A percentile compares a stretch with the other conserved stretches of the same genome.
These are phyloP conservation scores for Ephydatia muelleri DNA, from an alignment of 37 sponge, comb jelly and placozoan genomes.

Conservation along the genomic window DNA sequence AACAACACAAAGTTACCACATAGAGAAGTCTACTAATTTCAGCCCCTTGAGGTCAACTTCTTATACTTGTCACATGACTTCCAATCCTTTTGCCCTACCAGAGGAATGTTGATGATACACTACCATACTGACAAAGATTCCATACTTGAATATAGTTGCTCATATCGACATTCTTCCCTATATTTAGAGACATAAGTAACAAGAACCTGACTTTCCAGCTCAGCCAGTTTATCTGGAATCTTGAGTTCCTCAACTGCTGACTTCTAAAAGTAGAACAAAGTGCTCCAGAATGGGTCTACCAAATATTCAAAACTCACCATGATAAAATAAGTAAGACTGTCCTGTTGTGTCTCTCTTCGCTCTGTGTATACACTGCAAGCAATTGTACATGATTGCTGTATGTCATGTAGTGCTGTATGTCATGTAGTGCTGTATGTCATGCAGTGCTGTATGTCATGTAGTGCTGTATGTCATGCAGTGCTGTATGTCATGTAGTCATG, in stretches of 20 bases:
- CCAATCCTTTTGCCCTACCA: background rate
- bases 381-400: background rate
- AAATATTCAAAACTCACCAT: constrained; percentile 5
- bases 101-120: background rate
- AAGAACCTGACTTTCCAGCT: background rate
- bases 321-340: constrained; percentile 18
- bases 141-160: background rate
- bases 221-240: background rate
- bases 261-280: background rate
- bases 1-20: too few species aligned
- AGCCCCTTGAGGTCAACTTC: background rate
- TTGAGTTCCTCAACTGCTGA: background rate
- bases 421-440: too few species aligned
- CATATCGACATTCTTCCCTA: background rate
- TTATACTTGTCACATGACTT: background rate
- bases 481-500: too few species aligned
- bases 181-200: background rate
- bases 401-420: too few species aligned
- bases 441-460: too few species aligned
- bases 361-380: constrained; percentile 17
- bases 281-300: background rate
- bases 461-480: too few species aligned
- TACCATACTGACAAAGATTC: background rate
- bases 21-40: background rate
- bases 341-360: background rate